These are phyloP conservation scores for Aromia moschata DNA, from an alignment of 2,888 invertebrate species.

Conservation along the genomic window DNA sequence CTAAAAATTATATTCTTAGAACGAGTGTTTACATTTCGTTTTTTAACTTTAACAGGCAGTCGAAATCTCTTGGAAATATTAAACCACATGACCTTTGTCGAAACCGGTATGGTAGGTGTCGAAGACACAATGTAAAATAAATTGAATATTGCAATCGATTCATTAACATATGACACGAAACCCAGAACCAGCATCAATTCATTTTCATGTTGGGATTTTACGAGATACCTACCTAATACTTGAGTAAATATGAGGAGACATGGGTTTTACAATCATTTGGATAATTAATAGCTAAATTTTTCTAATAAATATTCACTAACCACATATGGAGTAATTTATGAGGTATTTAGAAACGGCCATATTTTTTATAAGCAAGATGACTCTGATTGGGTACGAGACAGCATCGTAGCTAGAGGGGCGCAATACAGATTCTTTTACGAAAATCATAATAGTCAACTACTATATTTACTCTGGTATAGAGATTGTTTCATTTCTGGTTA, in stretches of 20 bases:
- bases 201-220: background rate
- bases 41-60: background rate
- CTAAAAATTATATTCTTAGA: background rate
- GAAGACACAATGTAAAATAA: too few species aligned
- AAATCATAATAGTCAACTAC: too few species aligned
- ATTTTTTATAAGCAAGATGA: too few species aligned
- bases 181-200: background rate
- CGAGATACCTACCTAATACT: background rate
- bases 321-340: too few species aligned
- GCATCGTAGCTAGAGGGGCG: too few species aligned
- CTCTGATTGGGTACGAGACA: too few species aligned
- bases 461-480: too few species aligned
- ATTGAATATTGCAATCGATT: too few species aligned
- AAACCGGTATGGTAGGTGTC: slow-evolving; percentile 15
- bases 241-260: background rate
- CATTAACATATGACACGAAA: background rate
- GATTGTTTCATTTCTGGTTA: too few species aligned
- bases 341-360: too few species aligned
- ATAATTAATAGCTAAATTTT: background rate
- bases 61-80: background rate
- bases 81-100: slow-evolving; percentile 10
- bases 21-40: background rate
- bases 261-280: background rate
- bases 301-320: too few species aligned
- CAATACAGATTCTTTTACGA: too few species aligned